A percentile compares a stretch with the other conserved stretches of the same genome.
These are phyloP conservation scores for Trichosurus vulpecula DNA, from an alignment of 2,797 vertebrate species.

Conservation along the genomic window DNA sequence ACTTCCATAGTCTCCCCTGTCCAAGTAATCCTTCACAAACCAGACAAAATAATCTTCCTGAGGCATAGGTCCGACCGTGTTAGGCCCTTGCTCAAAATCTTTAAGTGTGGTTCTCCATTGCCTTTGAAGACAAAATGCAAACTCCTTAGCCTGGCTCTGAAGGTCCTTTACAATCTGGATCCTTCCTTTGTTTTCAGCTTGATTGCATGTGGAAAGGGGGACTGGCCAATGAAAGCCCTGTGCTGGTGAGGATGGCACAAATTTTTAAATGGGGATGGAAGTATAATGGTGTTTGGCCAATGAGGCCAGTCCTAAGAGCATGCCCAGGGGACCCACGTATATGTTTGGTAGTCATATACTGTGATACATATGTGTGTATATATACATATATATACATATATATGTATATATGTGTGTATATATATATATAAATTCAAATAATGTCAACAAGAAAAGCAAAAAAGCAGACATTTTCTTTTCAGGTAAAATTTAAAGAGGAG, in stretches of 20 bases:
- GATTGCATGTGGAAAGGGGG: not conserved
- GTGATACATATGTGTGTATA: too few relatives aligned
- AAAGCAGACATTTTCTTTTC: constrained; percentile 17
- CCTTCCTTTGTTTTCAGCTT: not conserved
- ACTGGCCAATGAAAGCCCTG: not conserved
- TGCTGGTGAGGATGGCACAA: not conserved
- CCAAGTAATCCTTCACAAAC: not conserved
- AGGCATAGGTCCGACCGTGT: not conserved
- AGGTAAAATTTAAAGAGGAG: constrained; percentile 8
- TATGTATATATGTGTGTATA: too few relatives aligned
- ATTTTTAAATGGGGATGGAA: not conserved
- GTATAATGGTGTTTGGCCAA: not conserved
- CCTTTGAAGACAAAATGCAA: not conserved
- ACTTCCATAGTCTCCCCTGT: not conserved
- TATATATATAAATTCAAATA: not conserved
- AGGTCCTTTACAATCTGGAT: not conserved
- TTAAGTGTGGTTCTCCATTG: not conserved
- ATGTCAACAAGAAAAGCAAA: constrained; percentile 9
- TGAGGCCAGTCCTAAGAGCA: not conserved
- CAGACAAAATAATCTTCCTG: not conserved
- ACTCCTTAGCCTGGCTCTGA: not conserved
- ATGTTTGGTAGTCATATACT: not conserved
- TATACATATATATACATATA: too few relatives aligned
- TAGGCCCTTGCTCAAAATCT: not conserved
- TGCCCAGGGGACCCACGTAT: not conserved